Conservation (phyloP, 2,888 invertebrate species). For the Nasonovia ribisnigri region DNA sequence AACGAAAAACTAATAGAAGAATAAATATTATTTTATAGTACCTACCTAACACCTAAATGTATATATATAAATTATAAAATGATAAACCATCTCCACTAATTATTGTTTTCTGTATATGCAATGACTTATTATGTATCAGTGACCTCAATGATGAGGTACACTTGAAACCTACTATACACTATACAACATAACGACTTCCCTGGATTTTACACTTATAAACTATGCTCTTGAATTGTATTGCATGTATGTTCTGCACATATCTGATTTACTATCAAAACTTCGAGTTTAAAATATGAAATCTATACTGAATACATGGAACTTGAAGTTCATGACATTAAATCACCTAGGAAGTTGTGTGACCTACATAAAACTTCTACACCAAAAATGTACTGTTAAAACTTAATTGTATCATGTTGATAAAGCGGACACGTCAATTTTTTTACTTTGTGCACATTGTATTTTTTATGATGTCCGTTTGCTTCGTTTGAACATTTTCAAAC, state of each 20-base stretch:
- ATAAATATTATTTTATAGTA: neutral
- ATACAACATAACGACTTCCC: neutral
- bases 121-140: neutral
- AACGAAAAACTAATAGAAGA: neutral
- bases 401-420: neutral
- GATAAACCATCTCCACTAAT: neutral
- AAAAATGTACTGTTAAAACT: neutral
- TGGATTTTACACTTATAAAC: neutral
- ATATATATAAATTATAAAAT: neutral
- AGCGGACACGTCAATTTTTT: too few relatives aligned
- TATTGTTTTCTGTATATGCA: neutral
- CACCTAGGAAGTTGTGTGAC: neutral
- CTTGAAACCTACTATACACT: neutral
- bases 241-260: neutral
- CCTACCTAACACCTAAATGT: neutral
- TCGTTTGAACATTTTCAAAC: neutral
- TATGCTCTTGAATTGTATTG: neutral
- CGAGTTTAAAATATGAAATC: slow-evolving; percentile 3
- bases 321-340: neutral
- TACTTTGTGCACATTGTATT: neutral
- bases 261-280: slow-evolving; percentile 5
- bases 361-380: neutral
- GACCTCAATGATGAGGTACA: neutral
- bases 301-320: neutral
- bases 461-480: neutral